phyloP scores from a whole-genome alignment of 2,113 vertebrate species.

The Scolopax mira region DNA sequence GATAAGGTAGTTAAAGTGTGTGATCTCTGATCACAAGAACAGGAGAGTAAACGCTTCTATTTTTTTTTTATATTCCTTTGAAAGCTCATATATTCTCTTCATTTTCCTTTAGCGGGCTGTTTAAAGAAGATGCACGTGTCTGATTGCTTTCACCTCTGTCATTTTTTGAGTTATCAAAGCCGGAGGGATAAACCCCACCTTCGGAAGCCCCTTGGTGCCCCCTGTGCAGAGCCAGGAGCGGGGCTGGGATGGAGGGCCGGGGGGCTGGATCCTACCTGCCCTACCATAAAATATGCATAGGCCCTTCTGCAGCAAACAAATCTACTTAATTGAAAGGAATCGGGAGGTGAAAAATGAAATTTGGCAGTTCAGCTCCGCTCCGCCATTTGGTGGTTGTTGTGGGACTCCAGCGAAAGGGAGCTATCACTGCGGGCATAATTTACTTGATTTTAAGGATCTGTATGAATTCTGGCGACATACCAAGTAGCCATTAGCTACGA shows the following conservation, averaged over 20 bases:
- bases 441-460: slow-evolving; percentile 28
- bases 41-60: neutral
- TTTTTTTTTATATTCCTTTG: neutral
- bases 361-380: slow-evolving; percentile 26
- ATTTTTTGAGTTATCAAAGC: fast-evolving
- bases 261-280: neutral
- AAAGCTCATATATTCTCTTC: neutral
- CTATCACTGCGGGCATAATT: slow-evolving; percentile 17
- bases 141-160: neutral
- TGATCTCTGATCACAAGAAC: neutral
- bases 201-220: fast-evolving
- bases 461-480: slow-evolving; percentile 28
- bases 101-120: neutral
- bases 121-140: neutral
- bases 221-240: fast-evolving
- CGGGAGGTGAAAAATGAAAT: slow-evolving; percentile 35
- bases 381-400: slow-evolving; percentile 5
- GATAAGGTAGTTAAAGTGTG: neutral
- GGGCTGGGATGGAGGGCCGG: neutral
- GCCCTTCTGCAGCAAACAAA: neutral
- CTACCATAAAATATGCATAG: neutral
- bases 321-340: slow-evolving; percentile 22
- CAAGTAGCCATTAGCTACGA: neutral
- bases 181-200: fast-evolving
- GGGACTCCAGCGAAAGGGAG: neutral